Evolutionary conservation across 2,113 vertebrate species (phyloP).

Genomic region (Psilopsiagon aymara): DNA sequence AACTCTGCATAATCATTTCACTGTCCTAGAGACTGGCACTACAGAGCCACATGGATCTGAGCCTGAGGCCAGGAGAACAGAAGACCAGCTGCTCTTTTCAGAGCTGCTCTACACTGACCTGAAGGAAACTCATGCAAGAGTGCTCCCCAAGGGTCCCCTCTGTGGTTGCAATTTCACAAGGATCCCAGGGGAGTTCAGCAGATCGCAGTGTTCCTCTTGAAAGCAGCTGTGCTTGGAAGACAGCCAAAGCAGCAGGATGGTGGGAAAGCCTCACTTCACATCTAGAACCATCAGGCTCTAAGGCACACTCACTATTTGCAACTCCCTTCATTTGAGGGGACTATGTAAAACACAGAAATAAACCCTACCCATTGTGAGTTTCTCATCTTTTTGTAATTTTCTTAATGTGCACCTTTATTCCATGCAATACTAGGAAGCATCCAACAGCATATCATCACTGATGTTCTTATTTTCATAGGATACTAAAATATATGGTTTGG

Average conservation of each 20-base stretch:
- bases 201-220: slow-evolving; percentile 20
- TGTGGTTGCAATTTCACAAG: neutral
- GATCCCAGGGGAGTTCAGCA: neutral
- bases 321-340: neutral
- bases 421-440: neutral
- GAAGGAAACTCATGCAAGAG: neutral
- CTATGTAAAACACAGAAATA: neutral
- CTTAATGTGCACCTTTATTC: neutral
- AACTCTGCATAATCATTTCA: neutral
- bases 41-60: neutral
- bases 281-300: neutral
- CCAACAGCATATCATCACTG: neutral
- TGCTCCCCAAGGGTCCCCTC: neutral
- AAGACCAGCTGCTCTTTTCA: slow-evolving; percentile 23
- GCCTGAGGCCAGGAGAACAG: neutral
- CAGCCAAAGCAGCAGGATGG: slow-evolving; percentile 14
- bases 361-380: neutral
- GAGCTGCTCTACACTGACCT: neutral
- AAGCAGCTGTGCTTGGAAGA: slow-evolving; percentile 33
- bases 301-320: neutral
- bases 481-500: neutral
- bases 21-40: neutral
- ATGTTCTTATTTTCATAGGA: neutral
- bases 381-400: neutral
- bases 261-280: slow-evolving; percentile 36